These are phyloP conservation scores for Bembecia ichneumoniformis DNA, from an alignment of 2,888 invertebrate species.

Conservation along the genomic window DNA sequence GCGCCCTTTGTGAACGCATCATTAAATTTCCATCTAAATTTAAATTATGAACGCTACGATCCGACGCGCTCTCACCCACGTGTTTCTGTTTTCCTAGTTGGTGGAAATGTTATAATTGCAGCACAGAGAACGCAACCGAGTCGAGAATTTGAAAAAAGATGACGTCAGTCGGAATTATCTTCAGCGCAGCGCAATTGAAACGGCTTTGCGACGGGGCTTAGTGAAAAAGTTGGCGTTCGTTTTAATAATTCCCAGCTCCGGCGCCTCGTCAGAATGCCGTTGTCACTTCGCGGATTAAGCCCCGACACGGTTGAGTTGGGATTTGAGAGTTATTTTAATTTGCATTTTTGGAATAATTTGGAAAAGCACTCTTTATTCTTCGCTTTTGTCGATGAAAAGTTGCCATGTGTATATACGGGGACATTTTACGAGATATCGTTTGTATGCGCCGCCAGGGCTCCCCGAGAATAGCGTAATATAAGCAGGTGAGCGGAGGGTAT, in stretches of 20 bases:
- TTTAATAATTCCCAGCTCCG: constrained; percentile 72
- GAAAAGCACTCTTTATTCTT: constrained; percentile 28
- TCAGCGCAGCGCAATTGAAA: constrained; percentile 73
- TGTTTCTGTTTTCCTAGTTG: constrained; percentile 71
- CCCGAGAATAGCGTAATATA: constrained; percentile 61
- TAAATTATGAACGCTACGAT: constrained; percentile 67
- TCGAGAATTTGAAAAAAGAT: constrained; percentile 71
- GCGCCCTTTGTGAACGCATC: constrained; percentile 72
- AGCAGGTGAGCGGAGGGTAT: constrained; percentile 57
- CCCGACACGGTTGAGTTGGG: constrained; percentile 69
- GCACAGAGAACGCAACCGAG: constrained; percentile 67
- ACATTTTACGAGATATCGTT: constrained; percentile 48
- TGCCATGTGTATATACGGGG: constrained; percentile 30
- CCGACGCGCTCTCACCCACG: constrained; percentile 61
- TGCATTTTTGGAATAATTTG: constrained; percentile 56
- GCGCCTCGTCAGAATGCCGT: constrained; percentile 73
- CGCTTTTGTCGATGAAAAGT: constrained; percentile 27
- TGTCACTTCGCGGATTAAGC: constrained; percentile 73
- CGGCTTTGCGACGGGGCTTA: constrained; percentile 72
- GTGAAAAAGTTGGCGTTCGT: constrained; percentile 73
- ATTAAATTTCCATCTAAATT: constrained; percentile 74
- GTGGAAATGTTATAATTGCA: constrained; percentile 72
- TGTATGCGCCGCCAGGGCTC: constrained; percentile 52
- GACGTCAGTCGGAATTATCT: constrained; percentile 72
- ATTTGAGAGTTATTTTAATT: constrained; percentile 71